Base-by-base conservation (phyloP, 2,888 invertebrate species). In the Diaprepes abbreviatus region DNA sequence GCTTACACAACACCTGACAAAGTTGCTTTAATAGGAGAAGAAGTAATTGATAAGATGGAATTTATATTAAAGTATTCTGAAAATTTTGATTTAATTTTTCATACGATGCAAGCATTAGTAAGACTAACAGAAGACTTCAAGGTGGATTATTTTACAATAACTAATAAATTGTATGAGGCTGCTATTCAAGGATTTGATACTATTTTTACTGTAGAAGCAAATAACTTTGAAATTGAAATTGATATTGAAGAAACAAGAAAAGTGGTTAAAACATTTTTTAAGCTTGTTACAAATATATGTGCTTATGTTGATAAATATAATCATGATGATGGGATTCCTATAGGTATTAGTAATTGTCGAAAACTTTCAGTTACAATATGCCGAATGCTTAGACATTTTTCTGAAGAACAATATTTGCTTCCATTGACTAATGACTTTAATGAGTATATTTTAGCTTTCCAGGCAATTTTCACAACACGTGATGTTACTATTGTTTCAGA, bases 11-110 rank as follows among this genome's bases (percentile, higher is more conserved):
- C 57, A 83, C 88, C 71, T 81, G 88, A 43, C 78, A 81, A 35
- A 76, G 81, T 74, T 87, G 86, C 85, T 85, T 88, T 79, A 80
- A 68, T 79, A 45, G 82, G 83, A 35, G 85, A 85, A 7, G 79
- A 86, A 24, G 87, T 89, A 70, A 85, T 90, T 0, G 85, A 87
- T 50, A 86, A 89, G 73, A 81, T 94, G 43, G 88, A 87, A 73
- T 93, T 91, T 79, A 92, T 95, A 72, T 83, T 95, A 66, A 87
- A 86, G 63, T 93, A 92, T 82, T 94, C 94, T 0, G 89, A 90
- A 9, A 92, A 91, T 79, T 86, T 85, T 74, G 87, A 88, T 14
- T 82, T 92, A 1, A 77, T 91, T 7, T 77, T 86, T 1, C 86
- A 87, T 62, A 86, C 89, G 0, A 82, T 91, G 48, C 90, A 91